phyloP scores from a whole-genome alignment of 2,113 vertebrate species.

The Cheirogaleus medius region DNA sequence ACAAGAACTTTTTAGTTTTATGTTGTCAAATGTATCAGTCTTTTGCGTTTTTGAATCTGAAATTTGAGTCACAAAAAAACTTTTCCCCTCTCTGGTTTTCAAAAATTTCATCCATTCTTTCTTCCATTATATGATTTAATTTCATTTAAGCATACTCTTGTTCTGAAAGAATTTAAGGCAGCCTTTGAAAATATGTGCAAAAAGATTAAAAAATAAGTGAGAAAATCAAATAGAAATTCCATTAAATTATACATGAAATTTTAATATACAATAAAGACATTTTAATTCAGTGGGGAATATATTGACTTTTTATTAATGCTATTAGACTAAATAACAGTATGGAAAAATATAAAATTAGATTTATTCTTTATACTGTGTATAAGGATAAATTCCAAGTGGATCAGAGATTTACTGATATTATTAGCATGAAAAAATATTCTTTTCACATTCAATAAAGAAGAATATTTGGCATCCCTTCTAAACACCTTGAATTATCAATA shows the following conservation, averaged over 20 bases:
- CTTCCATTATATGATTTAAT: background rate
- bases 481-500: background rate
- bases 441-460: background rate
- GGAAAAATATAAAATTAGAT: conserved; percentile 29
- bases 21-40: background rate
- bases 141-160: background rate
- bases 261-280: background rate
- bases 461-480: background rate
- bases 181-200: background rate
- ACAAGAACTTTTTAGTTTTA: background rate
- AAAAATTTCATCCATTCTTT: background rate
- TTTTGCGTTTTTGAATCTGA: background rate
- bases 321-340: background rate
- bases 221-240: conserved; percentile 1
- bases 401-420: conserved; percentile 14
- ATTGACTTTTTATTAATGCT: background rate
- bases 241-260: background rate
- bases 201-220: conserved; percentile 18
- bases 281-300: background rate
- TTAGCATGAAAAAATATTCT: background rate
- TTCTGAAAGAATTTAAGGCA: background rate
- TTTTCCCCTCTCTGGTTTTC: background rate
- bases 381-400: background rate
- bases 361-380: background rate
- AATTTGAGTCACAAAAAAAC: background rate